Evolutionary conservation across 2,113 vertebrate species (phyloP).

Genomic region (Rattus norvegicus): DNA sequence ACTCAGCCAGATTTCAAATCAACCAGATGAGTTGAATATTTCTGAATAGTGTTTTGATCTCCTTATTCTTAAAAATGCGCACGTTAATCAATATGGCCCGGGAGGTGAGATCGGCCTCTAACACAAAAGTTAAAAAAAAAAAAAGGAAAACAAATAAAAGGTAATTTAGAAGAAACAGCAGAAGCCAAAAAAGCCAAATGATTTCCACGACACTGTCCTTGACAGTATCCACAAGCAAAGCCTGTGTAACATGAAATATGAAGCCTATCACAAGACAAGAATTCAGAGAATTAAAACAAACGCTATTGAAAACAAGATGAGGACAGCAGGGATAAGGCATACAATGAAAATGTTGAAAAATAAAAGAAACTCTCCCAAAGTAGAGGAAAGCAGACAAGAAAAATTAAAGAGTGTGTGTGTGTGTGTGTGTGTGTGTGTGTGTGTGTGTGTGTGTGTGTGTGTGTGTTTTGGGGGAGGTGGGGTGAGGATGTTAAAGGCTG

Average conservation of each 20-base stretch:
- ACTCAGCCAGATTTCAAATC: neutral
- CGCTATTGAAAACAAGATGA: conserved; percentile 6
- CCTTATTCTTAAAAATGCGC: neutral
- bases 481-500: neutral
- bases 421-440: too few species aligned
- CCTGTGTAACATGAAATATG: neutral
- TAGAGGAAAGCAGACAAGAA: neutral
- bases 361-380: neutral
- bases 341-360: neutral
- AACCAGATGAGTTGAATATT: neutral
- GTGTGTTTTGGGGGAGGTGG: too few species aligned
- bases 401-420: neutral
- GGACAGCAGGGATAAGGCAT: neutral
- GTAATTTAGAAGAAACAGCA: neutral
- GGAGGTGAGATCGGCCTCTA: neutral
- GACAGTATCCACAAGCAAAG: conserved; percentile 10
- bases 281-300: neutral
- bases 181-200: neutral
- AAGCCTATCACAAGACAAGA: neutral
- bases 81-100: neutral
- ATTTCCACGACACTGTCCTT: neutral
- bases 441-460: too few species aligned
- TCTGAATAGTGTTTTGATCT: neutral
- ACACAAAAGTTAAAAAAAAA: neutral
- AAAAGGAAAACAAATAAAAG: neutral